Conservation (phyloP, 2,113 vertebrate genomes). For the Cygnus atratus region DNA sequence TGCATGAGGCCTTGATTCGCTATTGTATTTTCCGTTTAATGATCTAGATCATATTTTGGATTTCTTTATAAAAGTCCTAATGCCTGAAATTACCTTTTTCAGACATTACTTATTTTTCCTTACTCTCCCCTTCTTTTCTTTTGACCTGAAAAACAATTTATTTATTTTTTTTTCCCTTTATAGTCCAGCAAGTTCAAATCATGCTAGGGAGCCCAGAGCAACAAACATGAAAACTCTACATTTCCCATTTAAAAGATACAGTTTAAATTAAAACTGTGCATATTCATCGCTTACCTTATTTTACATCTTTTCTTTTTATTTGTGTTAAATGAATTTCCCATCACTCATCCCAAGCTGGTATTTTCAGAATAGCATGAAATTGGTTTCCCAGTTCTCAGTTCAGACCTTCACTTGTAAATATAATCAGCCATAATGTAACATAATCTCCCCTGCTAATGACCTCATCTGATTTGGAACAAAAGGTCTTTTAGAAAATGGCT, state of each 20-base stretch:
- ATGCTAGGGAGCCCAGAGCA: not conserved
- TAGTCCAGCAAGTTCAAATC: not conserved
- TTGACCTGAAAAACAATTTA: not conserved
- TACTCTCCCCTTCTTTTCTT: rapidly evolving
- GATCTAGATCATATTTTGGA: not conserved
- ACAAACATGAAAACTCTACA: not conserved
- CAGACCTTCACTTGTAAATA: not conserved
- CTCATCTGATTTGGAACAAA: not conserved
- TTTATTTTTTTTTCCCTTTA: not conserved
- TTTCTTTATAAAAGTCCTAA: not conserved
- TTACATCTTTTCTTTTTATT: not conserved
- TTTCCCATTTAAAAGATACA: not conserved
- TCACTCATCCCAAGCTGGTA: not conserved
- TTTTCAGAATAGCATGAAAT: not conserved
- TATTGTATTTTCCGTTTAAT: not conserved
- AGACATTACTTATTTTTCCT: not conserved
- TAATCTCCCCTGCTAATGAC: not conserved
- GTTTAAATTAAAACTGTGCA: not conserved
- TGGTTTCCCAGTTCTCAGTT: not conserved
- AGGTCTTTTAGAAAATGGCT: not conserved
- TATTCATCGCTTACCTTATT: not conserved
- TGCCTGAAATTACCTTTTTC: not conserved
- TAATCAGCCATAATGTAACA: not conserved
- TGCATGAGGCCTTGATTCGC: not conserved
- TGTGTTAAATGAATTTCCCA: not conserved